A percentile compares a stretch with the other conserved stretches of the same genome.
Evolutionary conservation across 2,888 invertebrate genomes (phyloP).

Genomic region (Cantharis rustica): DNA sequence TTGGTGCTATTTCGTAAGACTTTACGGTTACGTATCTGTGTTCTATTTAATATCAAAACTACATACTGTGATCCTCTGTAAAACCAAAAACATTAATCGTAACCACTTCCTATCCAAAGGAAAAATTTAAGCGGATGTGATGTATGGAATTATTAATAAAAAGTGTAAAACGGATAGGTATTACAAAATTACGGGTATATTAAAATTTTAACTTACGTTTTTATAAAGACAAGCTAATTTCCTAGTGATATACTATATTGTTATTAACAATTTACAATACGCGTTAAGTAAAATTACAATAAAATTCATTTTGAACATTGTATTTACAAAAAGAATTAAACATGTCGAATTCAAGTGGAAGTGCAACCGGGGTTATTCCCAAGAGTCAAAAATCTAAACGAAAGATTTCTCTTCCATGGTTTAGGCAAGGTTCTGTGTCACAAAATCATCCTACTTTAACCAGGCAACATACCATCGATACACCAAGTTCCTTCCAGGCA

Average conservation of each 20-base stretch:
- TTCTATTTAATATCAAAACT: slow-evolving; percentile 10
- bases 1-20: slow-evolving; percentile 21
- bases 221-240: background rate
- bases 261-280: background rate
- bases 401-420: slow-evolving; percentile 90
- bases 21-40: slow-evolving; percentile 1
- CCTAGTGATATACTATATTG: background rate
- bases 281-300: background rate
- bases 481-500: slow-evolving; percentile 84
- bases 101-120: slow-evolving; percentile 26
- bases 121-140: slow-evolving; percentile 10
- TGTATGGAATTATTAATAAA: slow-evolving; percentile 8
- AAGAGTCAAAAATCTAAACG: slow-evolving; percentile 74
- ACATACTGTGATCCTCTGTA: slow-evolving; percentile 21
- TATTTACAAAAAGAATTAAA: background rate
- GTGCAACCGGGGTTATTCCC: slow-evolving; percentile 46
- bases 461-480: slow-evolving; percentile 89
- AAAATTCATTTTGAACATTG: background rate
- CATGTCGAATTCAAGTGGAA: slow-evolving; percentile 37
- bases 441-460: slow-evolving; percentile 75
- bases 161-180: background rate
- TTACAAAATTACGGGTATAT: slow-evolving; percentile 10
- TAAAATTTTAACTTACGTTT: background rate
- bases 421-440: slow-evolving; percentile 79
- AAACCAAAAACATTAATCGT: slow-evolving; percentile 12